A percentile compares a stretch with the other conserved stretches of the same genome.
These are phyloP conservation scores for Sarcophaga rosellei DNA, from an alignment of 2,888 invertebrate species.

Conservation along the genomic window DNA sequence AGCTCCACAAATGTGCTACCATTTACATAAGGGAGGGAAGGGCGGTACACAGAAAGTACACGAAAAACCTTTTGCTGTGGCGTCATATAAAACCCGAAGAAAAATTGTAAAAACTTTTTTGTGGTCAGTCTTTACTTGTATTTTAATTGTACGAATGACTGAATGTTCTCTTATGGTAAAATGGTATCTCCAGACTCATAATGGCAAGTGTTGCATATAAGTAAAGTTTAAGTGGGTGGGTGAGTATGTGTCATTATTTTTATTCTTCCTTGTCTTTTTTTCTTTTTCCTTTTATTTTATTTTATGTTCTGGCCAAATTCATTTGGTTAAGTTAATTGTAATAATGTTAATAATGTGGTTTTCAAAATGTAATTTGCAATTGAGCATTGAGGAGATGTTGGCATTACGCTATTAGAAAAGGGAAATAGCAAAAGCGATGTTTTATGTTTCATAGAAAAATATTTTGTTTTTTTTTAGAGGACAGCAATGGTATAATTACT, in stretches of 20 bases:
- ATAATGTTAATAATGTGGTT: conserved; percentile 49
- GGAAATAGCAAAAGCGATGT: no score
- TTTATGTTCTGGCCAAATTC: neutral
- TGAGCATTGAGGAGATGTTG: no score
- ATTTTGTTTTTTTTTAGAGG: no score
- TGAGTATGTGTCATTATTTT: neutral
- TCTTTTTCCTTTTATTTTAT: neutral
- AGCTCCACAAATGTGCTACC: neutral
- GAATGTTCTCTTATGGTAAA: neutral
- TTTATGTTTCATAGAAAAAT: no score
- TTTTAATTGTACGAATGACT: neutral
- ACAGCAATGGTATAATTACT: no score
- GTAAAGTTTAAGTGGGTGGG: conserved; percentile 29
- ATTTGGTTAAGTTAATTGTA: conserved; percentile 32
- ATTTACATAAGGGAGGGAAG: conserved; percentile 3
- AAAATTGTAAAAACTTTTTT: neutral
- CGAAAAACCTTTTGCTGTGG: no score
- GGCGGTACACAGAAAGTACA: neutral
- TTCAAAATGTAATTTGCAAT: neutral
- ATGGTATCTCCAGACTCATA: conserved; percentile 37
- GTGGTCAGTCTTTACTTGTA: neutral
- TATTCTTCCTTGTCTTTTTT: no score
- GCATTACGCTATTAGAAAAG: no score
- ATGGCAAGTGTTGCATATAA: conserved; percentile 27
- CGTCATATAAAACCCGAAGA: no score